Evolutionary conservation across 2,113 vertebrate species (phyloP), one percentile per base, ranked within the genome.

Genomic region (Paramisgurnus dabryanus): DNA sequence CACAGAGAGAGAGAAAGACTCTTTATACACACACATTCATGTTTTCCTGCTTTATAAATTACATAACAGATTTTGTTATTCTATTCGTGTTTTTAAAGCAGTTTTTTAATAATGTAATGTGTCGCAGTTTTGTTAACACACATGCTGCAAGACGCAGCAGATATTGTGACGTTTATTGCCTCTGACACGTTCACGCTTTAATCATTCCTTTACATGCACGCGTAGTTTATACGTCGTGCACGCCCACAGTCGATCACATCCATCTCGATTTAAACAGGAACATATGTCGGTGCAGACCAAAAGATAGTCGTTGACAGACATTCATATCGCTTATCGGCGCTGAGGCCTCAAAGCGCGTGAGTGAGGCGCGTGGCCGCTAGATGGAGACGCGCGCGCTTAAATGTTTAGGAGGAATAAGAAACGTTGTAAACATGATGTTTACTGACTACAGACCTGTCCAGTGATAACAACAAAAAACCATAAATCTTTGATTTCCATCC

Each of bases 321-420:
- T 8, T 27, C 11, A 3, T 50, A 11, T 50, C 45, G 15, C 12
- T 50, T 41, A 34, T 53, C 67, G 8, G 22, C 27, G 17, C 49
- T 55, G 27, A 72, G 39, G 40, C 6, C 10, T 9, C 2, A 43
- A 40, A 9, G 53, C 70, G 70, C 70, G 39, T 58, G 39, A 72
- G 17, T 58, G 68, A 71, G 34, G 68, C 68, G 68, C 68, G 69
- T 40, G 34, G n/a, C 70, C 70, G 70, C 70, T 73, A 73, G 70
- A 73, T 73, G 70, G 70, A 58, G 69, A 71, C 34, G 5, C 47
- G 50, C 69, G 34, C 50, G 53, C 39, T 15, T 11, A 11, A 69
- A 18, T 67, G 27, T 15, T 50, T 69, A 9, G 18, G 4, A 53
- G 50, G 18, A n/a, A n/a, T 43, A 17, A 50, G 50, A 53, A 50